Base-by-base conservation (phyloP, 2,888 invertebrate genomes). In the Buathra laborator region DNA sequence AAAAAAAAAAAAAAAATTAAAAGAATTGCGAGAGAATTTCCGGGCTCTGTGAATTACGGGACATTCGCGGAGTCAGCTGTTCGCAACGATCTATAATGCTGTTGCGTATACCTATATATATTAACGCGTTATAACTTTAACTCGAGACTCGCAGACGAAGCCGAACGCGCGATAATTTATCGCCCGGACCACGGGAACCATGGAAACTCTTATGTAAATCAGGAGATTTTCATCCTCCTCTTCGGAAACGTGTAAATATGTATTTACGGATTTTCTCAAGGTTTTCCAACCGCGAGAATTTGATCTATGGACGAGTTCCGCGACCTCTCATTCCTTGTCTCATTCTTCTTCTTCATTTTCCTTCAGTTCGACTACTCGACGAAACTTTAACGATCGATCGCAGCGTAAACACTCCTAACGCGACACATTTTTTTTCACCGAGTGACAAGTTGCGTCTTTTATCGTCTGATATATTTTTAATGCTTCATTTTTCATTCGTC, bases 51-150 rank as follows among this genome's bases (percentile, higher is more conserved):
- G 46, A 70, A 37, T 19, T 37, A 44, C 46, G 68, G 56, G 37
- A 62, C 48, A 43, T 37, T 71, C n/a, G 14, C 16, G 19, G 16
- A 51, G 59, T 78, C 70, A 70, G 62, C 59, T 70, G 70, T 70
- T 70, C 70, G 48, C 19, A 62, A 19, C 46, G 10, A 16, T 12
- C 9, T 16, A 43, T 19, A 37, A 37, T 37, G 37, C 19, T 12
- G 29, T 48, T n/a, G 9, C 12, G 24, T 24, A 19, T 12, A 16
- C 5, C 24, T 2, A n/a, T 29, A 70, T 32, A 43, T 29, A n/a
- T 51, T 68, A 29, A 9, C 12, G 51, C 44, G 16, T 53, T 32
- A 53, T 70, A 6, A 70, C 32, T 9, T 19, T n/a, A 5, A 5
- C 46, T 10, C 32, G 51, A 7, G 6, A 5, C 10, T n/a, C 53